Conservation (phyloP, 2,113 vertebrate genomes). For the Pimephales promelas region DNA sequence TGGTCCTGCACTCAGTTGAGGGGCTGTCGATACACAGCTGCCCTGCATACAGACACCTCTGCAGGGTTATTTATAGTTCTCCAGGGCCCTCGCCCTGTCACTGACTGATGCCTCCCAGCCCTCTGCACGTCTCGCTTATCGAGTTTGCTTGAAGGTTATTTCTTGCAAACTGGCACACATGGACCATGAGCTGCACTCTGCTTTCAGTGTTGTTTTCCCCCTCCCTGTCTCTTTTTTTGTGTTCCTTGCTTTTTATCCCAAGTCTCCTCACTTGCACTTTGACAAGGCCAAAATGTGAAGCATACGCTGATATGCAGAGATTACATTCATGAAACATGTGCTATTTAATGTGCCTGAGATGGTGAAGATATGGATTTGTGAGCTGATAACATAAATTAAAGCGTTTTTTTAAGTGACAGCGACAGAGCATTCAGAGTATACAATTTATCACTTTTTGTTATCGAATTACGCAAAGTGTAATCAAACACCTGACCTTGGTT, state of each 20-base stretch:
- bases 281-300: background rate
- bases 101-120: constrained; percentile 43
- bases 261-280: background rate
- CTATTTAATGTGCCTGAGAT: constrained; percentile 1
- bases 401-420: background rate
- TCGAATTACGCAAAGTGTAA: background rate
- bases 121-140: constrained; percentile 27
- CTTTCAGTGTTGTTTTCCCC: background rate
- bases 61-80: constrained; percentile 54
- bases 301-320: background rate
- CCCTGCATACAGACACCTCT: constrained; percentile 24
- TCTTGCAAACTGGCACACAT: constrained; percentile 5
- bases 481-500: background rate
- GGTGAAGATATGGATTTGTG: background rate
- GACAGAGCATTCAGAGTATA: background rate
- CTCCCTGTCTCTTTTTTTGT: background rate
- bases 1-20: constrained; percentile 9
- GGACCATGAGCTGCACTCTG: constrained; percentile 9
- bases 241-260: background rate
- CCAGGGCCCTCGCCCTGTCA: constrained; percentile 14
- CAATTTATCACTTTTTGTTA: background rate
- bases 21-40: constrained; percentile 41
- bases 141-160: constrained; percentile 50
- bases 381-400: background rate
- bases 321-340: background rate